Base-by-base conservation (phyloP, 2,888 invertebrate genomes). In the Mechanitis mazaeus region DNA sequence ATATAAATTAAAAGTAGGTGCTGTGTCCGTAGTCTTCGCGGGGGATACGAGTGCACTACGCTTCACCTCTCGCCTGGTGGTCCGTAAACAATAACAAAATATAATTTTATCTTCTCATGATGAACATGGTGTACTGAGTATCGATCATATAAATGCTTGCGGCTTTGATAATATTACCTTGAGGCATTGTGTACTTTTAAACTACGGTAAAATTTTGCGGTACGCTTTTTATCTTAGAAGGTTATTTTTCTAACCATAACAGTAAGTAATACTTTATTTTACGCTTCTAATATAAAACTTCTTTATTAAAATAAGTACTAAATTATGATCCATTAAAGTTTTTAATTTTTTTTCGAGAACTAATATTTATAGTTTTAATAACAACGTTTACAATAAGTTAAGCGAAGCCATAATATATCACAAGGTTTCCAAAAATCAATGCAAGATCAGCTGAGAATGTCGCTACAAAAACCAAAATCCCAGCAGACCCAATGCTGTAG, bases 71-170 rank as follows among this genome's bases (percentile, higher is more conserved):
- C 64, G 65, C 72, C 76, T 79, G 89, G 89, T 89, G 89, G 88
- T 89, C 88, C 74, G 64, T 81, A 80, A 85, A 85, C 85, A 87
- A 86, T 85, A 87, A 85, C 83, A 85, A 73, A 75, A 67, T 73
- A 74, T 81, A 80, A 81, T 73, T 74, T 82, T 81, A 83, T 82
- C 77, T 80, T 73, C 78, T 78, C 80, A 80, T 80, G 78, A 81
- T 74, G 73, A 74, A 70, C 72, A 57, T 56, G 71, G 75, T 80
- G 80, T 79, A 79, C 42, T 42, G 73, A 78, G 77, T 74, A 71
- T 69, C 73, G 58, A 63, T 60, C 57, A 64, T 67, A 60, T 60
- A 62, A 60, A 60, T 56, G 56, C 58, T 66, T 68, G 63, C 54
- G 61, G 62, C 55, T 57, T 60, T 12, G 33, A 53, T 55, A 53